These are phyloP conservation scores for Smittia aterrima DNA, from an alignment of 2,888 invertebrate species.

Conservation along the genomic window DNA sequence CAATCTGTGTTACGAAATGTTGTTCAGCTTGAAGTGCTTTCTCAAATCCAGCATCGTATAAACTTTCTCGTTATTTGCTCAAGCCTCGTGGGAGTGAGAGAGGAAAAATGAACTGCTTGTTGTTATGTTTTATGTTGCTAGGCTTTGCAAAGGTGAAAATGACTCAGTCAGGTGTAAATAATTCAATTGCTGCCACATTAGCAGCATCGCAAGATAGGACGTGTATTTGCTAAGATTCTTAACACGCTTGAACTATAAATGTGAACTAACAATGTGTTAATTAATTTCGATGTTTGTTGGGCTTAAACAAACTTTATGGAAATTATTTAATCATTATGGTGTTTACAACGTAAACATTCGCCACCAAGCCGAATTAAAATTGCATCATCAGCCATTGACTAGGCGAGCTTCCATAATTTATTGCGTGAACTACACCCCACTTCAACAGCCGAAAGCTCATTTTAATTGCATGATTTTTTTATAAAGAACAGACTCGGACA, in stretches of 20 bases:
- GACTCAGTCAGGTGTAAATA: conserved; percentile 26
- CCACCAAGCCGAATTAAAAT: neutral
- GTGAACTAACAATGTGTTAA: neutral
- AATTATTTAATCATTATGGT: conserved; percentile 4
- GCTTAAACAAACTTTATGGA: neutral
- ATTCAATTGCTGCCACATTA: conserved; percentile 23
- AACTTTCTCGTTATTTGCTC: neutral
- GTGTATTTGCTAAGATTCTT: neutral
- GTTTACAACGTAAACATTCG: conserved; percentile 4
- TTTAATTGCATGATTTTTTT: neutral
- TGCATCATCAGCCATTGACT: neutral
- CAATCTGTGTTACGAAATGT: neutral
- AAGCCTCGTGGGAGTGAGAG: neutral
- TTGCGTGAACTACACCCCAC: too few relatives aligned
- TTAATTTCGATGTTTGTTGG: neutral
- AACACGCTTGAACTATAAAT: too few relatives aligned
- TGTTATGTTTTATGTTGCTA: too few relatives aligned
- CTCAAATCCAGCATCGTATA: neutral
- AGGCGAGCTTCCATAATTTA: neutral
- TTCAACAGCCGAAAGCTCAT: neutral
- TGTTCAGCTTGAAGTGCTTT: neutral
- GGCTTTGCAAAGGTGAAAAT: neutral
- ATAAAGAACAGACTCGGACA: neutral
- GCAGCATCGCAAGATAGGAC: neutral
- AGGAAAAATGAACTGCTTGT: neutral